Conservation (phyloP, 2,797 vertebrate species). For the Rhodeus uyekii region DNA sequence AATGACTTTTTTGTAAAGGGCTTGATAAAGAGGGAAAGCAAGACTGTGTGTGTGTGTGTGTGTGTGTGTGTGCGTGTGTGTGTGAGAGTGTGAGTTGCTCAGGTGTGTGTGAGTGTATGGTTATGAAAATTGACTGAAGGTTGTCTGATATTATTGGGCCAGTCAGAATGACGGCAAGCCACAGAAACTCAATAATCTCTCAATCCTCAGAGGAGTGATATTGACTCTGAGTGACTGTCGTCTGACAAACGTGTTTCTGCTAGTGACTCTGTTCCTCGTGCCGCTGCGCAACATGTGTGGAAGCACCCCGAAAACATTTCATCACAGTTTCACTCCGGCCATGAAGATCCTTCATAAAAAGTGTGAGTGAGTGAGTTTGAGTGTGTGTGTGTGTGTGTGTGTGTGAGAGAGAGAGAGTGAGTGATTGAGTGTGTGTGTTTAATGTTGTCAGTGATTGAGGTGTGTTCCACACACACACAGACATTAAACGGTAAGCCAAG, state of each 20-base stretch:
- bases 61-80: neutral
- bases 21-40: neutral
- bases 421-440: too few relatives aligned
- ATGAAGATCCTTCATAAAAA: too few relatives aligned
- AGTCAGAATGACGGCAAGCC: neutral
- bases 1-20: neutral
- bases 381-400: too few relatives aligned
- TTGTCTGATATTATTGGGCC: neutral
- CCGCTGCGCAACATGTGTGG: too few relatives aligned
- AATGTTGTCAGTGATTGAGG: too few relatives aligned
- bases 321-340: neutral
- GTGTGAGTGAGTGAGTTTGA: too few relatives aligned
- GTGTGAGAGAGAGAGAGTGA: too few relatives aligned
- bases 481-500: neutral
- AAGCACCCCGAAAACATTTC: too few relatives aligned
- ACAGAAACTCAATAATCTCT: neutral
- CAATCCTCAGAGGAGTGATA: constrained; percentile 27
- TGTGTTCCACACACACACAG: too few relatives aligned
- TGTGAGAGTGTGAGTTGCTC: neutral
- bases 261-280: constrained; percentile 1
- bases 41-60: neutral
- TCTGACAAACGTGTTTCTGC: constrained; percentile 39
- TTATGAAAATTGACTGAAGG: neutral
- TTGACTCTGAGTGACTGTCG: constrained; percentile 35
- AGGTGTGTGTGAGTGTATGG: neutral